A percentile compares a stretch with the other conserved stretches of the same genome.
Conservation (phyloP, 2,797 vertebrate species). For the Euphonia xanthogaster region DNA sequence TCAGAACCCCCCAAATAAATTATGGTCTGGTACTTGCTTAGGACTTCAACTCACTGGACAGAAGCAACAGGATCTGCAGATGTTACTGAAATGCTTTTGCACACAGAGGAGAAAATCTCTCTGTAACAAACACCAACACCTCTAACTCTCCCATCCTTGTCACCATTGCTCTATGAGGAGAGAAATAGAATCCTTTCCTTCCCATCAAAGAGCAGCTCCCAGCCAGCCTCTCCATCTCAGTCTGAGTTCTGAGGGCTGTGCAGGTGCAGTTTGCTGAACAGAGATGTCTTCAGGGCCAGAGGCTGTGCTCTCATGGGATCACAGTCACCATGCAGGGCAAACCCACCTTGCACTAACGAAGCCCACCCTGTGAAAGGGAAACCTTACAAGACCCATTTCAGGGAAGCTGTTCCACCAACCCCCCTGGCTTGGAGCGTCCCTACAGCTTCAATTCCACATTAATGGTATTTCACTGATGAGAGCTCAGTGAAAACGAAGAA, state of each 20-base stretch:
- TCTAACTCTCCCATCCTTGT: background rate
- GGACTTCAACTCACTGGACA: background rate
- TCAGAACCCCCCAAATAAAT: background rate
- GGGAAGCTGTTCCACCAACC: background rate
- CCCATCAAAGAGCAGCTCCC: background rate
- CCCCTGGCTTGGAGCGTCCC: background rate
- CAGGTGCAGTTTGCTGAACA: background rate
- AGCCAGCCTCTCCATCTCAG: background rate
- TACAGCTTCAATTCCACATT: background rate
- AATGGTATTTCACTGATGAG: background rate
- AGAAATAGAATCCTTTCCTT: background rate
- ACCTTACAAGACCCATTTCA: background rate
- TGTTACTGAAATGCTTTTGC: background rate
- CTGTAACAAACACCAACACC: background rate
- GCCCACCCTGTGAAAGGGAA: background rate
- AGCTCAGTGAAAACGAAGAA: background rate
- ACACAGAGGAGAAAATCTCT: background rate
- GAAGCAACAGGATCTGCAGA: background rate
- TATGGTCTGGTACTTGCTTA: background rate
- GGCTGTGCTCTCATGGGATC: background rate
- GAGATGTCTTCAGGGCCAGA: background rate
- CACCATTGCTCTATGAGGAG: background rate
- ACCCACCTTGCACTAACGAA: background rate
- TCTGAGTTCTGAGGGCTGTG: background rate
- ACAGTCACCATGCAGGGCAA: rapidly evolving